phyloP scores from a whole-genome alignment of 2,888 invertebrate genomes.

The Acanthococcus lagerstroemiae region DNA sequence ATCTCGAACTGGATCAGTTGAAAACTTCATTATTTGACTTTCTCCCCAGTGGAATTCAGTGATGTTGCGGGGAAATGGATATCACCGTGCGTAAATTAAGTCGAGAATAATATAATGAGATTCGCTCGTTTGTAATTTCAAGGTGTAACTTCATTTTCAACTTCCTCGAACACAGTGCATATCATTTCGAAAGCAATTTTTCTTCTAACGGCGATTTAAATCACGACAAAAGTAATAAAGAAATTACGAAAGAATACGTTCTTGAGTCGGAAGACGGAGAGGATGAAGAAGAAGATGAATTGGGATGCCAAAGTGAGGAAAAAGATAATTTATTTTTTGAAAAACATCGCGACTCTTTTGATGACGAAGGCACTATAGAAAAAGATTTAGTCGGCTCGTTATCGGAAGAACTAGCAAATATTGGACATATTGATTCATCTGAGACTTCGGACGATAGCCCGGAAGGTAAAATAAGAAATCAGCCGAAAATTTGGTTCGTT shows the following conservation, averaged over 20 bases:
- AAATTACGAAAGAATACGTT: not conserved
- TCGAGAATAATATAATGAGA: too few relatives aligned
- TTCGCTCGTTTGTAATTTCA: too few relatives aligned
- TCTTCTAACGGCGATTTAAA: not conserved
- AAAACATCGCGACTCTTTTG: slow-evolving; percentile 3
- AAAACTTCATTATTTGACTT: too few relatives aligned
- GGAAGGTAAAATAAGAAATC: slow-evolving; percentile 32
- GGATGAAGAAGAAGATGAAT: slow-evolving; percentile 15
- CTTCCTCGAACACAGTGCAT: slow-evolving; percentile 11
- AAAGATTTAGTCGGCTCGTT: slow-evolving; percentile 4
- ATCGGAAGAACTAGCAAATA: slow-evolving; percentile 40
- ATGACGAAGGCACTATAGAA: not conserved
- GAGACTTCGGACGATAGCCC: slow-evolving; percentile 56
- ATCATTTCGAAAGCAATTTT: slow-evolving; percentile 23
- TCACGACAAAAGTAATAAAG: not conserved
- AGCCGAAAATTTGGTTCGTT: too few relatives aligned
- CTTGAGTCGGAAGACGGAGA: slow-evolving; percentile 7
- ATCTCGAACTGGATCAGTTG: too few relatives aligned
- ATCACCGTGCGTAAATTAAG: too few relatives aligned
- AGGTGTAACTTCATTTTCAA: slow-evolving; percentile 3
- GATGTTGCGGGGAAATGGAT: too few relatives aligned
- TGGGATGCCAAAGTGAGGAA: slow-evolving; percentile 5
- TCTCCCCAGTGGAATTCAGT: too few relatives aligned
- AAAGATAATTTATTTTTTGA: slow-evolving; percentile 7
- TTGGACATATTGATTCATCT: slow-evolving; percentile 73